Conservation (phyloP, 2,888 invertebrate species). For the Himalopsyche anomala region DNA sequence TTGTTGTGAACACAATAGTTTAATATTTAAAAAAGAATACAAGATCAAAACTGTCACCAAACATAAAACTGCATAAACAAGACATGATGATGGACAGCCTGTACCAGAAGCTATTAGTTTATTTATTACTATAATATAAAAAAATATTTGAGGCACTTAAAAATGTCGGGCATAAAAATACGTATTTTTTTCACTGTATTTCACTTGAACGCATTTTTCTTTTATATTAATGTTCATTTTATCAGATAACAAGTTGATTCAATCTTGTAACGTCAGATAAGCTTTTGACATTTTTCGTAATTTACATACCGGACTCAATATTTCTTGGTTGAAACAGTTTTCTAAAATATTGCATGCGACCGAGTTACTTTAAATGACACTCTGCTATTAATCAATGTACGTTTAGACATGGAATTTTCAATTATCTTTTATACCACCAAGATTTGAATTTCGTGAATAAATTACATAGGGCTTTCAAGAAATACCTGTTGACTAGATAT, state of each 20-base stretch:
- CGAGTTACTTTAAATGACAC: neutral
- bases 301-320: slow-evolving; percentile 36
- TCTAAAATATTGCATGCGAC: slow-evolving; percentile 29
- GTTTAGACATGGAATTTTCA: too few species aligned
- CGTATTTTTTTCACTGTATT: neutral
- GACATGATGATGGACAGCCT: too few species aligned
- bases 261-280: slow-evolving; percentile 2
- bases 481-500: too few species aligned
- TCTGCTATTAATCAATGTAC: neutral
- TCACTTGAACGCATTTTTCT: neutral
- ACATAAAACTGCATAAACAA: too few species aligned
- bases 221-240: slow-evolving; percentile 20
- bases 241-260: slow-evolving; percentile 19
- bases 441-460: too few species aligned
- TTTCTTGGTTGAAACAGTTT: neutral
- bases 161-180: slow-evolving; percentile 3
- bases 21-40: too few species aligned
- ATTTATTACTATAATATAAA: too few species aligned
- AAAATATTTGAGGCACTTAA: neutral
- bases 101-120: too few species aligned
- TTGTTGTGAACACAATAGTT: too few species aligned
- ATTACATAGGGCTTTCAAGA: too few species aligned
- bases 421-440: too few species aligned
- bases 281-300: slow-evolving; percentile 27
- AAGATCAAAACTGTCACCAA: too few species aligned